A percentile compares a stretch with the other conserved stretches of the same genome.
These are phyloP conservation scores for Drosophila demipolita DNA, from an alignment of 2,888 invertebrate genomes.

Conservation along the genomic window DNA sequence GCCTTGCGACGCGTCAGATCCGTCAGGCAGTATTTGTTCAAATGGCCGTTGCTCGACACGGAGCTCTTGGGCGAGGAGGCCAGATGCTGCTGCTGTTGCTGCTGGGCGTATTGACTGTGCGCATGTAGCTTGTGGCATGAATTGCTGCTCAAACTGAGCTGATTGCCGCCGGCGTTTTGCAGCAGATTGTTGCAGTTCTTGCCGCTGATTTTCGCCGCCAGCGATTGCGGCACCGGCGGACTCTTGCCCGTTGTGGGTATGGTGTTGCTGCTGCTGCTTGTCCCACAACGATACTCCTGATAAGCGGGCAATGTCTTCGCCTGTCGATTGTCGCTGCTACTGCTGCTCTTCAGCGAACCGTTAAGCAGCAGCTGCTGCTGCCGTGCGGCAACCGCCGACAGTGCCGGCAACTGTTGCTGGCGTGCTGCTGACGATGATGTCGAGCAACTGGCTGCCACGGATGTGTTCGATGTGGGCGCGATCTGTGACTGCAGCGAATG, in stretches of 20 bases:
- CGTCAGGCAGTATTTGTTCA: constrained; percentile 84
- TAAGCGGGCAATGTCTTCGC: constrained; percentile 83
- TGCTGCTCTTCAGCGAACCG: constrained; percentile 79
- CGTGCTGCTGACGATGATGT: constrained; percentile 53
- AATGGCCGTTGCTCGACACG: constrained; percentile 83
- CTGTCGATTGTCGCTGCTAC: constrained; percentile 31
- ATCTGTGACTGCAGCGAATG: constrained; percentile 75
- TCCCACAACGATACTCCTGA: constrained; percentile 67
- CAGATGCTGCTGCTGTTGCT: constrained; percentile 47
- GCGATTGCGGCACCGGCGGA: constrained; percentile 78
- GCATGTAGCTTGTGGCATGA: constrained; percentile 79
- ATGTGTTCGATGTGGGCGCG: constrained; percentile 28
- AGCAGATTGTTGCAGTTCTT: constrained; percentile 83
- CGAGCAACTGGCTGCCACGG: constrained; percentile 56
- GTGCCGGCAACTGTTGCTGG: constrained; percentile 71
- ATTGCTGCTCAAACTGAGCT: constrained; percentile 79
- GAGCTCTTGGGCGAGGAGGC: constrained; percentile 83
- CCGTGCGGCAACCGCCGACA: constrained; percentile 71
- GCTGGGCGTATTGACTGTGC: constrained; percentile 45
- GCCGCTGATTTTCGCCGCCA: constrained; percentile 83
- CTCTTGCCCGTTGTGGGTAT: constrained; percentile 76
- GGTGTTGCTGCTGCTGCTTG: constrained; percentile 60
- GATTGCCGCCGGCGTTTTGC: constrained; percentile 77
- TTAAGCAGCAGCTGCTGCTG: constrained; percentile 81
- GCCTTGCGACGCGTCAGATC: constrained; percentile 84